Evolutionary conservation across 1,140 invertebrate genomes (phyloP).

Genomic region (Hermetia illucens): DNA sequence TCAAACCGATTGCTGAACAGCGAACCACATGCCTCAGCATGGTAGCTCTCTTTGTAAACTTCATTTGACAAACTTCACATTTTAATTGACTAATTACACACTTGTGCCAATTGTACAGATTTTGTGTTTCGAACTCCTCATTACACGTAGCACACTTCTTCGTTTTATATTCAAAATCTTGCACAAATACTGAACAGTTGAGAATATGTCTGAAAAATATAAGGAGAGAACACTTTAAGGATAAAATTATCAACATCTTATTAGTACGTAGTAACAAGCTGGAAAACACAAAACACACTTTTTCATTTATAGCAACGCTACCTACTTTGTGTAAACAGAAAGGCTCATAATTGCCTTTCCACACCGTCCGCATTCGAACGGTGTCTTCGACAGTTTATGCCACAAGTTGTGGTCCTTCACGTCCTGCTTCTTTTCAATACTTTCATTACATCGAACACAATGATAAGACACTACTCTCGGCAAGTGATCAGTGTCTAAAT

Average conservation of each 20-base stretch:
- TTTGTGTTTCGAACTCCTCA: slow-evolving; percentile 22
- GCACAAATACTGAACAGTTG: slow-evolving; percentile 14
- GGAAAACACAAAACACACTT: too few relatives aligned
- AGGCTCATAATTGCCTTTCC: slow-evolving; percentile 16
- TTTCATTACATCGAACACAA: slow-evolving; percentile 24
- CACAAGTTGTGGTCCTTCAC: slow-evolving; percentile 25
- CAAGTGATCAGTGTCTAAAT: slow-evolving; percentile 12
- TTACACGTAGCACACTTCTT: slow-evolving; percentile 21
- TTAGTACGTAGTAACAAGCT: too few relatives aligned
- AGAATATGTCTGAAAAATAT: slow-evolving; percentile 16
- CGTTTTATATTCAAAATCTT: too few relatives aligned
- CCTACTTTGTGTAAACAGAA: slow-evolving; percentile 13
- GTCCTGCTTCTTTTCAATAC: slow-evolving; percentile 16
- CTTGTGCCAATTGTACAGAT: slow-evolving; percentile 23
- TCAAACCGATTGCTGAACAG: too few relatives aligned
- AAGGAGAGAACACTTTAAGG: slow-evolving; percentile 1
- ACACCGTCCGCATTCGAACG: slow-evolving; percentile 21
- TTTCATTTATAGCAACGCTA: too few relatives aligned
- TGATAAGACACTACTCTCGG: slow-evolving; percentile 18
- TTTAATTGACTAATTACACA: slow-evolving; percentile 20
- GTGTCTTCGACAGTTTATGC: slow-evolving; percentile 27
- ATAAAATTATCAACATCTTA: not conserved
- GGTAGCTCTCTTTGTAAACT: too few relatives aligned
- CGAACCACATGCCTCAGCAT: too few relatives aligned
- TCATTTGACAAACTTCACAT: slow-evolving; percentile 22